Percentiles rank a stretch among this genome's conserved stretches.
Conservation (phyloP, 2,888 invertebrate species). For the Habroteleia sp. region DNA sequence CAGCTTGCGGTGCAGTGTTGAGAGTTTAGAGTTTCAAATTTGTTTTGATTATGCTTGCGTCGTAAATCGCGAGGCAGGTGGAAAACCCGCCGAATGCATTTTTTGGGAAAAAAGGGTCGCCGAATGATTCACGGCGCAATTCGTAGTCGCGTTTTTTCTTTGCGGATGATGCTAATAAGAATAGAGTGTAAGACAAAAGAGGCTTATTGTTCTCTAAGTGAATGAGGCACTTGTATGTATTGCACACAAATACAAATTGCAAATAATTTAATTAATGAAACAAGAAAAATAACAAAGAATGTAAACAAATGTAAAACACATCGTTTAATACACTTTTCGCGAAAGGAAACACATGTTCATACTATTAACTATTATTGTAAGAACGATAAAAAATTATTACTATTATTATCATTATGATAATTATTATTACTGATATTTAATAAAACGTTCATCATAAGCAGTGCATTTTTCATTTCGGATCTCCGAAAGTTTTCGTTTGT, state of each 20-base stretch:
- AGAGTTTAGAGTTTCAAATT: slow-evolving; percentile 42
- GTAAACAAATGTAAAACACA: slow-evolving; percentile 63
- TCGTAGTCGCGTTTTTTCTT: slow-evolving; percentile 31
- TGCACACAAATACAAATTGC: slow-evolving; percentile 60
- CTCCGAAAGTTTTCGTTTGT: too few relatives aligned
- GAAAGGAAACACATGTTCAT: slow-evolving; percentile 67
- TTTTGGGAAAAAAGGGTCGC: slow-evolving; percentile 8
- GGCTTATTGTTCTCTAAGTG: slow-evolving; percentile 45
- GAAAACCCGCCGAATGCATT: slow-evolving; percentile 2
- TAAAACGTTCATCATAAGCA: slow-evolving; percentile 75
- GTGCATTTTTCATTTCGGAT: too few relatives aligned
- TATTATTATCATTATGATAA: slow-evolving; percentile 70
- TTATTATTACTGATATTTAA: slow-evolving; percentile 75
- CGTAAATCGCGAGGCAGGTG: slow-evolving; percentile 12
- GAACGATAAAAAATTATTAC: slow-evolving; percentile 67
- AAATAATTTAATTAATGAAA: slow-evolving; percentile 49
- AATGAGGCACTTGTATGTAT: slow-evolving; percentile 56
- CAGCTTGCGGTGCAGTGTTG: slow-evolving; percentile 59
- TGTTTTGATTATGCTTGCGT: slow-evolving; percentile 29
- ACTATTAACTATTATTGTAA: slow-evolving; percentile 68
- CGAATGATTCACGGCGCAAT: slow-evolving; percentile 15
- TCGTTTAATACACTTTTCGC: slow-evolving; percentile 61
- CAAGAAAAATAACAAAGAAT: slow-evolving; percentile 52
- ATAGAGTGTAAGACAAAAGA: slow-evolving; percentile 41
- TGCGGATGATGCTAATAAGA: slow-evolving; percentile 40